Conservation (phyloP, 2,113 vertebrate species). For the Thalassarche chlororhynchos region DNA sequence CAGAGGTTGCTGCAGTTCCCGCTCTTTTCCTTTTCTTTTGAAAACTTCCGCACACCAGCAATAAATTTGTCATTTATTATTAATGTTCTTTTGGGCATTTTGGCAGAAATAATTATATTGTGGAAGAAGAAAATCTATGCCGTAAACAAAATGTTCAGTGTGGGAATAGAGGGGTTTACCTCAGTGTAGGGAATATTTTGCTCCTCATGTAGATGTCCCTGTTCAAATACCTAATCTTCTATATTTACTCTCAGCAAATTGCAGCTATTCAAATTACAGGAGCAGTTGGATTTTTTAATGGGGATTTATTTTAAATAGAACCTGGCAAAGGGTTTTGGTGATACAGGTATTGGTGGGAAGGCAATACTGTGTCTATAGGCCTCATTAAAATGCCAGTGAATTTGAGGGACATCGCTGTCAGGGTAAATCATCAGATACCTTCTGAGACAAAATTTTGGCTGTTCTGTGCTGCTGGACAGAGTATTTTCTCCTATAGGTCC, state of each 20-base stretch:
- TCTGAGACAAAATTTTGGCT: not conserved
- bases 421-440: not conserved
- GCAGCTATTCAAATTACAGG: not conserved
- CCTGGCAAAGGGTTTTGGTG: not conserved
- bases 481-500: not conserved
- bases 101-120: slow-evolving; percentile 26
- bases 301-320: not conserved
- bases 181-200: not conserved
- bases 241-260: not conserved
- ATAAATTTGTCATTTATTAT: slow-evolving; percentile 38
- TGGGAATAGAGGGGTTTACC: not conserved
- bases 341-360: not conserved
- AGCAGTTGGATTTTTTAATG: not conserved
- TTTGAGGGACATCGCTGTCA: not conserved
- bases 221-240: not conserved
- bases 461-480: not conserved
- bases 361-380: not conserved
- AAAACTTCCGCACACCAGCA: not conserved
- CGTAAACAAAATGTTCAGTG: not conserved
- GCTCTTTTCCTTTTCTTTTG: not conserved
- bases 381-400: not conserved
- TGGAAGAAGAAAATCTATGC: not conserved
- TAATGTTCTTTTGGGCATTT: not conserved
- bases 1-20: not conserved
- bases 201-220: not conserved